These are phyloP conservation scores for Otocyon megalotis DNA, from an alignment of 2,113 vertebrate genomes.

Conservation along the genomic window DNA sequence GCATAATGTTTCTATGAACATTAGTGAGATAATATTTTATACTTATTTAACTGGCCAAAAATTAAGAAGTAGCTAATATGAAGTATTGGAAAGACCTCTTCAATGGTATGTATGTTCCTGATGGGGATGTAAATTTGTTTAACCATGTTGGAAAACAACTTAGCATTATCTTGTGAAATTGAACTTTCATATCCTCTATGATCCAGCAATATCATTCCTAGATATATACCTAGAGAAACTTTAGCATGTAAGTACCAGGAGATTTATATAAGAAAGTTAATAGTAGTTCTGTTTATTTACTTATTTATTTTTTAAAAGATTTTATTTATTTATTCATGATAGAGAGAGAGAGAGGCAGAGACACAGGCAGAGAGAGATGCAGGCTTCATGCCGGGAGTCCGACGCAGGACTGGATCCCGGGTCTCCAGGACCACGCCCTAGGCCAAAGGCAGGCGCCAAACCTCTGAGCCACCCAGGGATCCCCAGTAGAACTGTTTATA, in stretches of 20 bases:
- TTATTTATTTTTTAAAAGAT: neutral
- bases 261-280: neutral
- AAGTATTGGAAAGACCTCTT: neutral
- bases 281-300: neutral
- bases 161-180: neutral
- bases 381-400: too few species aligned
- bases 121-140: constrained; percentile 1
- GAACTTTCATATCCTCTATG: neutral
- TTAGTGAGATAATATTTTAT: constrained; percentile 1
- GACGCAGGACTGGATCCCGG: too few species aligned
- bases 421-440: too few species aligned
- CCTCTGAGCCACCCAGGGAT: too few species aligned
- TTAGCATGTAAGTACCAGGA: neutral
- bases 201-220: neutral
- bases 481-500: neutral
- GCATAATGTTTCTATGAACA: neutral
- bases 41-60: constrained; percentile 5
- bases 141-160: constrained; percentile 8
- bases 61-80: neutral
- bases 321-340: too few species aligned
- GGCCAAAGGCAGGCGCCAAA: too few species aligned
- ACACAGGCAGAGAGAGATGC: too few species aligned
- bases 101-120: neutral
- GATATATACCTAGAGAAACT: neutral
- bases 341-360: too few species aligned